Evolutionary conservation across 30 jellyfish, hydroid and myxozoan genomes (phyloP).

Genomic region (Aurelia sp.): DNA sequence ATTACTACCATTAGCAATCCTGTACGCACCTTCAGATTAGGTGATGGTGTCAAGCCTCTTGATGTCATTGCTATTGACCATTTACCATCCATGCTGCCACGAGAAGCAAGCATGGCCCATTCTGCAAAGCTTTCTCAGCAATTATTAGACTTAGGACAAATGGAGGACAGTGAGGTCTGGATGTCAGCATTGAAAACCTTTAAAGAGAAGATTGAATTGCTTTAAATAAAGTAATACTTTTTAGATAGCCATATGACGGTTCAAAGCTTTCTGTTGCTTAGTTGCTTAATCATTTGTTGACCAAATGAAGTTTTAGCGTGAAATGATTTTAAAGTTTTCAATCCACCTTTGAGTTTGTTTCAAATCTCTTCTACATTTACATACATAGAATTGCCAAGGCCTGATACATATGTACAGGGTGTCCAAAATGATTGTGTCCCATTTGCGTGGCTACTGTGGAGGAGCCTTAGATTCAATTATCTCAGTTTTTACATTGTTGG

Average conservation of each 20-base stretch:
- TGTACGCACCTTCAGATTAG: conserved; percentile 26
- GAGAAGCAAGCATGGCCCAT: conserved; percentile 57
- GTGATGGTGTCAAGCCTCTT: conserved; percentile 42
- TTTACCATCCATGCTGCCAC: conserved; percentile 76
- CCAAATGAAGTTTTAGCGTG: too few relatives aligned
- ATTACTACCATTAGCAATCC: conserved; percentile 67
- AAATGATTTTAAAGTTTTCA: too few relatives aligned
- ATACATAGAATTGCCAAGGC: too few relatives aligned
- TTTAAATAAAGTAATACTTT: not conserved
- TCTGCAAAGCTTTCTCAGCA: conserved; percentile 61
- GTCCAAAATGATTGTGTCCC: too few relatives aligned
- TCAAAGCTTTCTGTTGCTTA: not conserved
- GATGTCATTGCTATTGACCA: conserved; percentile 75
- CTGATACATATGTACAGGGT: too few relatives aligned
- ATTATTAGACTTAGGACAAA: conserved; percentile 38
- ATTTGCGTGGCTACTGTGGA: too few relatives aligned
- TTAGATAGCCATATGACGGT: not conserved
- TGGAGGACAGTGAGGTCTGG: conserved; percentile 70
- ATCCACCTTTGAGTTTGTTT: too few relatives aligned
- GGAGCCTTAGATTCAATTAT: too few relatives aligned
- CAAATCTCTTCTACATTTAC: too few relatives aligned
- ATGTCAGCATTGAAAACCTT: conserved; percentile 54
- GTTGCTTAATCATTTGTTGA: not conserved
- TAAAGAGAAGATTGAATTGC: conserved; percentile 37
- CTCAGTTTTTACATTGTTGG: too few relatives aligned